Evolutionary conservation across 2,797 vertebrate species (phyloP), one percentile per base, ranked within the genome.

Genomic region (Myiothlypis chrysogaster): DNA sequence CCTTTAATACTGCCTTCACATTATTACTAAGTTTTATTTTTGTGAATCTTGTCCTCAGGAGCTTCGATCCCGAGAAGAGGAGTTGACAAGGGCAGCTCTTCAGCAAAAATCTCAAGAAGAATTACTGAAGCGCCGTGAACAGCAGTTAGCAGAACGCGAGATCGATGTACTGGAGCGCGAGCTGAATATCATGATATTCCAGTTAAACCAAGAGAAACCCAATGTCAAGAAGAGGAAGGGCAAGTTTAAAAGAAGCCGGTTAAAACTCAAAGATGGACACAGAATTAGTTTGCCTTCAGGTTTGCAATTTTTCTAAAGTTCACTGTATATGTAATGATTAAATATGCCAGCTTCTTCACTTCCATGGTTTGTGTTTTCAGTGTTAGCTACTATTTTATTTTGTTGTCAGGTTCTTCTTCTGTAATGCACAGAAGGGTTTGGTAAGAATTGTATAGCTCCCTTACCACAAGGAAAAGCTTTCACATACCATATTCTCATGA

Each of bases 221-320:
- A 99, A 99, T 32, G 99, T 99, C 39, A 99, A 99, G 97, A 99
- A 99, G 97, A 98, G 99, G 96, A 99, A 99, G 95, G 99, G 99
- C 84, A 99, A 99, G 95, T 99, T 99, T 95, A 99, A 98, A 96
- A 98, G 98, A 47, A 99, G 99, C 60, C 98, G 99, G 16, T 98
- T 99, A 34, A 99, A 99, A 96, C 98, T 99, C 85, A 99, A 98
- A 97, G 99, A 99, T 30, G 99, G 99, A 28, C 99, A 99, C 97
- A 98, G 99, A 88, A 99, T 99, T 98, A 99, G 99, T 87, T 97
- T 99, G 80, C 99, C 99, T n/a, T 99, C 99, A 97, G 99, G 99
- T 99, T 87, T 78, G 98, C 16, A 32, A 6, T 17, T 24, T 50
- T 70, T 28, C 35, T 14, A 20, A 50, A 50, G 24, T 71, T 91